Percentiles rank a stretch among this genome's conserved stretches.
These are phyloP conservation scores for Drosophila macrospina DNA, from an alignment of 2,888 invertebrate species.

Conservation along the genomic window DNA sequence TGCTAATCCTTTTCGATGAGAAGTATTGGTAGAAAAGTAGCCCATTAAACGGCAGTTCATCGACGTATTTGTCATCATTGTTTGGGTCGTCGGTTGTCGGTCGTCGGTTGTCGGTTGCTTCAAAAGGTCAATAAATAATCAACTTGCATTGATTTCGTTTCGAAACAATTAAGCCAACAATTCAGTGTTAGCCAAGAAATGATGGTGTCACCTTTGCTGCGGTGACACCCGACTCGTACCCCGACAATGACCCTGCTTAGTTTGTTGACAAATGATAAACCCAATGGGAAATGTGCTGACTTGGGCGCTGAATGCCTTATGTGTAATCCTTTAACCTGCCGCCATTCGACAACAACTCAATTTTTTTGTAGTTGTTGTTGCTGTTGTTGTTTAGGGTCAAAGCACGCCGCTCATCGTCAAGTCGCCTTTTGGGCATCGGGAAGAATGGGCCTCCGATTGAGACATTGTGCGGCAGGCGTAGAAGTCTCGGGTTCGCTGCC, in stretches of 20 bases:
- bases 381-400: slow-evolving; percentile 71
- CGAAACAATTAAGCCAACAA: slow-evolving; percentile 76
- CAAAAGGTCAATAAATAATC: slow-evolving; percentile 74
- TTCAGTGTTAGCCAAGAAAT: slow-evolving; percentile 74
- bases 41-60: slow-evolving; percentile 74
- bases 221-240: slow-evolving; percentile 55
- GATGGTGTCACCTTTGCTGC: slow-evolving; percentile 76
- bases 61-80: slow-evolving; percentile 25
- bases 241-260: slow-evolving; percentile 56
- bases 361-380: slow-evolving; percentile 3
- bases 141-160: slow-evolving; percentile 73
- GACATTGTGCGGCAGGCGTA: slow-evolving; percentile 49
- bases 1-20: slow-evolving; percentile 59
- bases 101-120: slow-evolving; percentile 58
- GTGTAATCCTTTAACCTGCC: slow-evolving; percentile 78
- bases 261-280: slow-evolving; percentile 72
- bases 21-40: slow-evolving; percentile 55
- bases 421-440: slow-evolving; percentile 35
- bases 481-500: slow-evolving; percentile 34
- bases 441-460: slow-evolving; percentile 57
- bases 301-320: slow-evolving; percentile 45
- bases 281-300: slow-evolving; percentile 66
- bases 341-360: slow-evolving; percentile 54
- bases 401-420: slow-evolving; percentile 46
- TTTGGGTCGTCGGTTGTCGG: slow-evolving; percentile 7